Evolutionary conservation across 2,888 invertebrate genomes (phyloP).

Genomic region (Chrysopilus asiliformis): DNA sequence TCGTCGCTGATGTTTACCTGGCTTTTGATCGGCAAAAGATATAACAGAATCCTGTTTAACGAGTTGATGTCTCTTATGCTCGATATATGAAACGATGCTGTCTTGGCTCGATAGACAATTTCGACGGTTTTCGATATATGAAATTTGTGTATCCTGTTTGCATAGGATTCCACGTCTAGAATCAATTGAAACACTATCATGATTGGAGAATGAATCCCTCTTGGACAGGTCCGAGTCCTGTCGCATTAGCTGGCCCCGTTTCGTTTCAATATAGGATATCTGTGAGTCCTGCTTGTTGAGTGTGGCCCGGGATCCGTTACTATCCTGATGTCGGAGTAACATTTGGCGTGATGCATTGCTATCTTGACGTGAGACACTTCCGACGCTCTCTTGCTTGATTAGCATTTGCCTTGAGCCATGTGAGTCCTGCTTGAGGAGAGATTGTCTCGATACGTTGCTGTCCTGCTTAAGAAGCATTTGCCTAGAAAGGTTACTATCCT

Average conservation of each 20-base stretch:
- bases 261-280: constrained; percentile 35
- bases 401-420: constrained; percentile 35
- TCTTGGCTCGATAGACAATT: constrained; percentile 19
- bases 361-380: constrained; percentile 16
- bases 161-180: constrained; percentile 24
- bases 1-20: constrained; percentile 20
- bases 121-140: constrained; percentile 20
- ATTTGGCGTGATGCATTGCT: constrained; percentile 34
- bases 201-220: constrained; percentile 25
- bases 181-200: constrained; percentile 31
- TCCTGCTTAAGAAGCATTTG: constrained; percentile 18
- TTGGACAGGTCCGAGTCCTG: constrained; percentile 20
- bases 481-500: constrained; percentile 34
- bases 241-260: constrained; percentile 21
- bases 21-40: constrained; percentile 35
- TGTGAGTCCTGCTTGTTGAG: constrained; percentile 36
- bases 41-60: constrained; percentile 36
- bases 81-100: constrained; percentile 24
- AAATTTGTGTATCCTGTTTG: constrained; percentile 24
- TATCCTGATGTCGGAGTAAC: constrained; percentile 33
- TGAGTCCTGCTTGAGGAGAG: constrained; percentile 35
- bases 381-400: constrained; percentile 34
- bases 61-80: constrained; percentile 32
- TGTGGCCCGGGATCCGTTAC: constrained; percentile 33
- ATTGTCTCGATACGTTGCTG: constrained; percentile 22